Conservation (phyloP, 2,888 invertebrate genomes). For the Erebia epiphron region DNA sequence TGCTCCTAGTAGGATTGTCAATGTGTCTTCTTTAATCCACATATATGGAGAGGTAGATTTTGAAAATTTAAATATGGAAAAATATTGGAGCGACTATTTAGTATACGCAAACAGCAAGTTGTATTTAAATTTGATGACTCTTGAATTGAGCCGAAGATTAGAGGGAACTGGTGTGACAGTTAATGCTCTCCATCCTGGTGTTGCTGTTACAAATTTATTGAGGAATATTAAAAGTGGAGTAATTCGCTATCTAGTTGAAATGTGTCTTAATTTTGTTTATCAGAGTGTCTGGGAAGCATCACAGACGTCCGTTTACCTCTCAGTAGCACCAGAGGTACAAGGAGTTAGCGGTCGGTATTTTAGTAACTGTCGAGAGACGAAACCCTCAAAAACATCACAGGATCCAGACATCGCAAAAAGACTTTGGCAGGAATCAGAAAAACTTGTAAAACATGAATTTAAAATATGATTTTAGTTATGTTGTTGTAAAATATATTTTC, state of each 20-base stretch:
- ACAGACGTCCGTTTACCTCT: constrained; percentile 84
- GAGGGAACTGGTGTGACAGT: constrained; percentile 85
- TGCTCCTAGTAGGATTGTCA: constrained; percentile 85
- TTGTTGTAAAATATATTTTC: too few species aligned
- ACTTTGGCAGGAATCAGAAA: constrained; percentile 87
- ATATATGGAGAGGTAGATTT: constrained; percentile 72
- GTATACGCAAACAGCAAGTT: constrained; percentile 83
- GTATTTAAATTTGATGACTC: constrained; percentile 85
- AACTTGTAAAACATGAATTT: constrained; percentile 62
- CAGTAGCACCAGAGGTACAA: constrained; percentile 80
- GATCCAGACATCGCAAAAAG: constrained; percentile 80
- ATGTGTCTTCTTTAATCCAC: constrained; percentile 84
- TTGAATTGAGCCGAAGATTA: constrained; percentile 82
- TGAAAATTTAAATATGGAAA: constrained; percentile 76
- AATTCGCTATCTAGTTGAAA: constrained; percentile 57
- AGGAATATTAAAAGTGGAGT: constrained; percentile 81
- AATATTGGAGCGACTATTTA: constrained; percentile 76
- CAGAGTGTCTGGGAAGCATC: constrained; percentile 86
- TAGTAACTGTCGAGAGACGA: constrained; percentile 79
- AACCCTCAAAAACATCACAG: constrained; percentile 77
- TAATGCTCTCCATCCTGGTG: constrained; percentile 88
- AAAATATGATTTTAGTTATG: constrained; percentile 20
- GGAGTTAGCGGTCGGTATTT: constrained; percentile 86
- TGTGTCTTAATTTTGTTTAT: constrained; percentile 64
- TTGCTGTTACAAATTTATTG: constrained; percentile 85